These are phyloP conservation scores for Bradypus variegatus DNA, from an alignment of 2,797 vertebrate species.

Conservation along the genomic window DNA sequence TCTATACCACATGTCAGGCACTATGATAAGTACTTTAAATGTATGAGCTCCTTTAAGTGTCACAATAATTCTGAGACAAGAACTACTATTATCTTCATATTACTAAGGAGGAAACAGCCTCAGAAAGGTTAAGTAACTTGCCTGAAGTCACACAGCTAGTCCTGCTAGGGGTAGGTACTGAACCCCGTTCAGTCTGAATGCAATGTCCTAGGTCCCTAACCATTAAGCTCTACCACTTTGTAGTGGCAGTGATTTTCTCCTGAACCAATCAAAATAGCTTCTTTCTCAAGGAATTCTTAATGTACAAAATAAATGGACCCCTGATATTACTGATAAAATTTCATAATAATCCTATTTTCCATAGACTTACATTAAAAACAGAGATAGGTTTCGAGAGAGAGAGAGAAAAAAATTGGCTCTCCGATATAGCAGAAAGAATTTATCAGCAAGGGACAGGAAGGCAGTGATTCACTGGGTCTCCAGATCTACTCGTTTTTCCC, in stretches of 20 bases:
- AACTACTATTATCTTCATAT: not conserved
- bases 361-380: slow-evolving; percentile 10
- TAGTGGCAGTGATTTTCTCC: not conserved
- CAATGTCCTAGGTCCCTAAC: not conserved
- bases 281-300: not conserved
- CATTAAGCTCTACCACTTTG: not conserved
- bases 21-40: not conserved
- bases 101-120: not conserved
- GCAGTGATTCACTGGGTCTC: not conserved
- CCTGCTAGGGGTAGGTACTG: not conserved
- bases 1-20: not conserved
- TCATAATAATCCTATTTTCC: not conserved
- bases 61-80: not conserved
- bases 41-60: not conserved
- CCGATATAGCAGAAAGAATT: not conserved
- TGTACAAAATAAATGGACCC: not conserved
- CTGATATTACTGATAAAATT: not conserved
- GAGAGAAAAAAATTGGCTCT: not conserved
- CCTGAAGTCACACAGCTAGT: not conserved
- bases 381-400: not conserved
- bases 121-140: not conserved
- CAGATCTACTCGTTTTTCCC: not conserved
- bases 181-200: not conserved
- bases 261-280: not conserved
- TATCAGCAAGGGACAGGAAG: not conserved